These are phyloP conservation scores for Tauraco erythrolophus DNA, from an alignment of 2,113 vertebrate genomes.

Conservation along the genomic window DNA sequence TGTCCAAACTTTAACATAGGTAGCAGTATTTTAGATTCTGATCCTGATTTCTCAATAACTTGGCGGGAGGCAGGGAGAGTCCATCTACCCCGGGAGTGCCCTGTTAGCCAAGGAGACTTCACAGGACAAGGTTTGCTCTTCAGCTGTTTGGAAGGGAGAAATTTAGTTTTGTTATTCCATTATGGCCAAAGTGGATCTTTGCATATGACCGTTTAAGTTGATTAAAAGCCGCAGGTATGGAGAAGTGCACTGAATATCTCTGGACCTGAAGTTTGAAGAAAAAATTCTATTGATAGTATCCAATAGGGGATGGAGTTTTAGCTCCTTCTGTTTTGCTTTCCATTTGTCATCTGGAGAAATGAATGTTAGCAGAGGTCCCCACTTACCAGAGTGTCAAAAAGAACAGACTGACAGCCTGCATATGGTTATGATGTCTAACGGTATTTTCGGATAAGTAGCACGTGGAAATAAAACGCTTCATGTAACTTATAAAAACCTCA, in stretches of 20 bases:
- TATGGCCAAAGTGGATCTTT: background rate
- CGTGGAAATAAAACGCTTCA: background rate
- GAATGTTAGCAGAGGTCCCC: background rate
- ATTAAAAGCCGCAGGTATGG: background rate
- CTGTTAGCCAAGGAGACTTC: background rate
- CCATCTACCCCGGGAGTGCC: background rate
- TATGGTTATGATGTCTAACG: too few relatives aligned
- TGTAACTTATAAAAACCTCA: background rate
- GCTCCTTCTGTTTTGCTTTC: background rate
- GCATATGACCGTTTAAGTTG: background rate
- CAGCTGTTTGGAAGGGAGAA: background rate
- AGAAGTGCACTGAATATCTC: background rate
- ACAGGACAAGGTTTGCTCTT: background rate
- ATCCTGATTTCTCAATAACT: background rate
- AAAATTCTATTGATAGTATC: background rate
- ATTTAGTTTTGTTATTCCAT: background rate
- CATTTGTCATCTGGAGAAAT: background rate
- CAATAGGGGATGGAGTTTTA: background rate
- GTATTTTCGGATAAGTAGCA: background rate
- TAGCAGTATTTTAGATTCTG: background rate
- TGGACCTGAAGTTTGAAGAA: background rate
- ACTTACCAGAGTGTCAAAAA: background rate
- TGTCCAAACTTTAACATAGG: background rate
- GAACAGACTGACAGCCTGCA: background rate
- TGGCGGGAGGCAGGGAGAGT: background rate